Evolutionary conservation across 2,797 vertebrate species (phyloP).

Genomic region (Hozukius guyotensis): DNA sequence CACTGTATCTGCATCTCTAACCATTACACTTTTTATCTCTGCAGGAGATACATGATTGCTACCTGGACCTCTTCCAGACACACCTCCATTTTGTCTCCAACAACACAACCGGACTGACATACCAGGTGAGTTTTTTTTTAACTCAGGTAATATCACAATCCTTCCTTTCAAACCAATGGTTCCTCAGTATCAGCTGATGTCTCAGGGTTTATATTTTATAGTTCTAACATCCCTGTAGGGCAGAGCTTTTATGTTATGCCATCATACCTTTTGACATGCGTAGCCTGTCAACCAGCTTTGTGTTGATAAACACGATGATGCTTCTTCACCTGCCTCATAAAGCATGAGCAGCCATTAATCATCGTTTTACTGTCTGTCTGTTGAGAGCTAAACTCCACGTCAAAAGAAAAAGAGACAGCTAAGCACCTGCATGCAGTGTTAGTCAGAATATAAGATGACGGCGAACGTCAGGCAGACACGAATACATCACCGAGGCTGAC

Average conservation of each 20-base stretch:
- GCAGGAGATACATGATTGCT: conserved; percentile 93
- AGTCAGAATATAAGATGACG: conserved; percentile 54
- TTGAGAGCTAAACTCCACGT: conserved; percentile 5
- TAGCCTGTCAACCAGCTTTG: conserved; percentile 41
- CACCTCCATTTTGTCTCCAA: conserved; percentile 95
- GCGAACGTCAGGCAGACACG: conserved; percentile 36
- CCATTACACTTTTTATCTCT: conserved; percentile 14
- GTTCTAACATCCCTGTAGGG: background rate
- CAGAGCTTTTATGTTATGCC: conserved; percentile 9
- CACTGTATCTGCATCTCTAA: background rate
- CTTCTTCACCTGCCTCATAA: conserved; percentile 52
- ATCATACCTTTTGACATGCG: conserved; percentile 1
- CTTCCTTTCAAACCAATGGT: background rate
- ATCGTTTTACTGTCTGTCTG: conserved; percentile 48
- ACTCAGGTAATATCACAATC: background rate
- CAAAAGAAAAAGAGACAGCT: conserved; percentile 21
- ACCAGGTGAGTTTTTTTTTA: conserved; percentile 85
- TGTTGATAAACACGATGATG: conserved; percentile 60
- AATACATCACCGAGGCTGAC: conserved; percentile 41
- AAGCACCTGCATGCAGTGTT: conserved; percentile 42
- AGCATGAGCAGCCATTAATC: conserved; percentile 70
- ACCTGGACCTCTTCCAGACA: conserved; percentile 94
- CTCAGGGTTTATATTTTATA: background rate
- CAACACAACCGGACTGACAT: conserved; percentile 88
- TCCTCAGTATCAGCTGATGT: background rate